These are phyloP conservation scores for Bufo bufo DNA, from an alignment of 2,113 vertebrate genomes.

Conservation along the genomic window DNA sequence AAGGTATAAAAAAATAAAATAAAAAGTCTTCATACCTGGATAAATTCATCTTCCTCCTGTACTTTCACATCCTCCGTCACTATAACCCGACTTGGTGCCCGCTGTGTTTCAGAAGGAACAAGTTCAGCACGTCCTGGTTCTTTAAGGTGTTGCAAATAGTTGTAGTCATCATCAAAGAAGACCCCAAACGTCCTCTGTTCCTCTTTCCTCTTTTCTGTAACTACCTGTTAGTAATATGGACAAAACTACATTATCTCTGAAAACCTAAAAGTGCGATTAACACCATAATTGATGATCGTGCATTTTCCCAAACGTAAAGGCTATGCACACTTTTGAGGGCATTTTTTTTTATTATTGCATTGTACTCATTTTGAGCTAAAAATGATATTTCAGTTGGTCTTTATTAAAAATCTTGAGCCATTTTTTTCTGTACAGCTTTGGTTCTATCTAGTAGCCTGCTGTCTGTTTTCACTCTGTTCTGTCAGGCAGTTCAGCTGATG, in stretches of 20 bases:
- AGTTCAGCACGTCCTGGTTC: slow-evolving; percentile 80
- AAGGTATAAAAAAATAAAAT: neutral
- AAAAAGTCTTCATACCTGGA: neutral
- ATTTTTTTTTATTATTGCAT: too few species aligned
- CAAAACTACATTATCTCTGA: neutral
- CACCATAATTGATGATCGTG: too few species aligned
- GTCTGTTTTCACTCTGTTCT: too few species aligned
- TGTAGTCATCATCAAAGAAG: slow-evolving; percentile 95
- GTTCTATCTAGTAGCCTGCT: too few species aligned
- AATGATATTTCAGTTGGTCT: too few species aligned
- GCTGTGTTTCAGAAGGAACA: slow-evolving; percentile 66
- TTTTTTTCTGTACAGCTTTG: too few species aligned
- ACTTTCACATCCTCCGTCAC: slow-evolving; percentile 63
- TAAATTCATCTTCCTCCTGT: slow-evolving; percentile 60
- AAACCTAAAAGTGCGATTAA: neutral
- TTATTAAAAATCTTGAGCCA: too few species aligned
- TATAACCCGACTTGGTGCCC: slow-evolving; percentile 51
- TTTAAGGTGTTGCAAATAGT: slow-evolving; percentile 96
- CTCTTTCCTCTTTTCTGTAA: slow-evolving; percentile 76
- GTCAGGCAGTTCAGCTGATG: too few species aligned
- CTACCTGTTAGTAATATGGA: slow-evolving; percentile 62
- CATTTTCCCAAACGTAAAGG: too few species aligned
- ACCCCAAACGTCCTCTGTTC: slow-evolving; percentile 90
- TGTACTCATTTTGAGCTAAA: too few species aligned
- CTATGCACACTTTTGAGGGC: too few species aligned